These are phyloP conservation scores for Spea multiplicata DNA, from an alignment of 2,113 vertebrate genomes.

Conservation along the genomic window DNA sequence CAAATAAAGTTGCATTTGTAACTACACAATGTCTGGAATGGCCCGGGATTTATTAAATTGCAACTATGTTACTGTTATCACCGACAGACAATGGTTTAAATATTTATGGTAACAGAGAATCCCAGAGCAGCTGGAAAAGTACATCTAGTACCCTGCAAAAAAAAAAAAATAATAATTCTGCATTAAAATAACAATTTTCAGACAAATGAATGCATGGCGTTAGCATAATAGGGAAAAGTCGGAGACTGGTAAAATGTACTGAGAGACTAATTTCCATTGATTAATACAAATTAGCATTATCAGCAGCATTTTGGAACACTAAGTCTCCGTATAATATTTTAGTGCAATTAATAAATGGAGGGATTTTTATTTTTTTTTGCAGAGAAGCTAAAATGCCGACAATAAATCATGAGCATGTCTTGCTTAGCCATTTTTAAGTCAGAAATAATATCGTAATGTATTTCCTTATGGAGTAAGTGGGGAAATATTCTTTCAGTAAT, in stretches of 20 bases:
- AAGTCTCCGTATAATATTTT: conserved; percentile 18
- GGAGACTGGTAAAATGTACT: conserved; percentile 24
- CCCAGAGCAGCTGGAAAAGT: conserved; percentile 37
- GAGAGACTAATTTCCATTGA: conserved; percentile 35
- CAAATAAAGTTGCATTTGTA: neutral
- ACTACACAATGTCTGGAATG: neutral
- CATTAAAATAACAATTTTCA: conserved; percentile 26
- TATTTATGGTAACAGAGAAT: conserved; percentile 31
- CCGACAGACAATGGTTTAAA: conserved; percentile 32
- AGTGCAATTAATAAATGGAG: conserved; percentile 25
- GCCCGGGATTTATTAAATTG: neutral
- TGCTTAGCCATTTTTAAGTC: neutral
- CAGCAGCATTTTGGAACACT: conserved; percentile 11
- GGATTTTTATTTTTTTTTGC: conserved; percentile 16
- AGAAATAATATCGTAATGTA: neutral
- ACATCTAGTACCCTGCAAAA: conserved; percentile 23
- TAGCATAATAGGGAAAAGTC: conserved; percentile 27
- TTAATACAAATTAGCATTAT: conserved; percentile 35
- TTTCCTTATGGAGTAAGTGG: no score
- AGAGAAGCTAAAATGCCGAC: conserved; percentile 1
- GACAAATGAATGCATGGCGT: conserved; percentile 28
- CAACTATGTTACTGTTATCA: neutral
- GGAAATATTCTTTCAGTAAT: no score
- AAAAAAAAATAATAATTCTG: conserved; percentile 7
- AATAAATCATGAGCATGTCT: conserved; percentile 5